Evolutionary conservation across 2,888 invertebrate genomes (phyloP).

Genomic region (Ptychoptera contaminata): DNA sequence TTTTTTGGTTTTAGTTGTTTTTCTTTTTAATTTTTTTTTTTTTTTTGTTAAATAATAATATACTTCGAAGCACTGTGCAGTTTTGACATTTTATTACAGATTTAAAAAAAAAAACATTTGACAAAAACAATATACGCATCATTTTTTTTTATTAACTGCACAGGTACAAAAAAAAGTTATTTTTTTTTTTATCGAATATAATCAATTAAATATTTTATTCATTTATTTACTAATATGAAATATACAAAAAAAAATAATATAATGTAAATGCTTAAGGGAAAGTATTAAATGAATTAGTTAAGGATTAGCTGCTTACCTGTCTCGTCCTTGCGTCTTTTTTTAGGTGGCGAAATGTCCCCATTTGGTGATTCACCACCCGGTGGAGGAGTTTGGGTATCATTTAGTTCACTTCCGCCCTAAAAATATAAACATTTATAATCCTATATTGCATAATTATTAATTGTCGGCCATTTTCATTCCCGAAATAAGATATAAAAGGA

Average conservation of each 20-base stretch:
- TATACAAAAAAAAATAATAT: not conserved
- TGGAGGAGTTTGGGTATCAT: constrained; percentile 7
- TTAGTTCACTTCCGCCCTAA: constrained; percentile 9
- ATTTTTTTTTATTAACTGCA: too few relatives aligned
- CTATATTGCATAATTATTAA: not conserved
- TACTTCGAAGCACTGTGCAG: not conserved
- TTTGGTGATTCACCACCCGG: constrained; percentile 8
- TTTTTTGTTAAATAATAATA: not conserved
- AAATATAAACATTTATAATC: constrained; percentile 1
- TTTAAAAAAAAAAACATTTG: too few relatives aligned
- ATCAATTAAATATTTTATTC: too few relatives aligned
- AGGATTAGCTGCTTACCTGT: constrained; percentile 9
- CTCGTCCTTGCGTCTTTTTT: constrained; percentile 9
- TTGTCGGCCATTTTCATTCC: not conserved
- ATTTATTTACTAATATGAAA: too few relatives aligned
- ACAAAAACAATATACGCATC: too few relatives aligned
- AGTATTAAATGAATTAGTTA: not conserved
- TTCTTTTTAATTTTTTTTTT: not conserved
- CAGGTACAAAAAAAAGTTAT: too few relatives aligned
- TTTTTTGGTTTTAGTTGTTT: not conserved
- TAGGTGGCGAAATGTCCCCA: constrained; percentile 7
- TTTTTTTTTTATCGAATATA: too few relatives aligned
- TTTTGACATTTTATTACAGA: too few relatives aligned
- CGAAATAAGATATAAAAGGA: not conserved
- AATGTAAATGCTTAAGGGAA: too few relatives aligned